Evolutionary conservation across 2,888 invertebrate species (phyloP).

Genomic region (Pherbina coryleti): DNA sequence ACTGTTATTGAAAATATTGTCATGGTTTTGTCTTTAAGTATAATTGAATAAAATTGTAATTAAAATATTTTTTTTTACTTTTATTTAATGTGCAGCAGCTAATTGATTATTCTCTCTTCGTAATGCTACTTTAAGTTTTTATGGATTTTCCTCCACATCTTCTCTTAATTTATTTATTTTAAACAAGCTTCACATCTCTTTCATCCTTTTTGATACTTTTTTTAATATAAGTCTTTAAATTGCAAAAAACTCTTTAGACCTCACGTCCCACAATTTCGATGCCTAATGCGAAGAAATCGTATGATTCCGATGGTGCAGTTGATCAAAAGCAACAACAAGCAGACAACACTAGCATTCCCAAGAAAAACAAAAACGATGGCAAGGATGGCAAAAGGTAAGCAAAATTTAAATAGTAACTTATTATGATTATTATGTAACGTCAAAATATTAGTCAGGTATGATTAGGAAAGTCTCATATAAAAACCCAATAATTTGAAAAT

Average conservation of each 20-base stretch:
- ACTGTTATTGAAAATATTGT: neutral
- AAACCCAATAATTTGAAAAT: too few species aligned
- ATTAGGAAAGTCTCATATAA: too few species aligned
- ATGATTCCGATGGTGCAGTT: slow-evolving; percentile 60
- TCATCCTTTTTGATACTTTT: slow-evolving; percentile 18
- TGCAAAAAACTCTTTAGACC: slow-evolving; percentile 49
- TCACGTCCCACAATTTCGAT: slow-evolving; percentile 72
- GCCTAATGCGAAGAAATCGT: slow-evolving; percentile 71
- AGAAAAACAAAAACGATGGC: slow-evolving; percentile 40
- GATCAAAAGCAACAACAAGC: slow-evolving; percentile 27
- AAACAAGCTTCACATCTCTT: slow-evolving; percentile 16
- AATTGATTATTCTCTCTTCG: neutral
- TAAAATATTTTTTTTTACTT: neutral
- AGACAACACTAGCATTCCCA: slow-evolving; percentile 37
- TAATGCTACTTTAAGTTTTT: slow-evolving; percentile 50
- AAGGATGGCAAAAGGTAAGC: slow-evolving; percentile 47
- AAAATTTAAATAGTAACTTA: neutral
- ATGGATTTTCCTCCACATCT: neutral
- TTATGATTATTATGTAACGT: neutral
- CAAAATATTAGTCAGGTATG: too few species aligned
- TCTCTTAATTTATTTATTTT: neutral
- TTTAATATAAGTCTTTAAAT: slow-evolving; percentile 41
- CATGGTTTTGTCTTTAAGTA: neutral
- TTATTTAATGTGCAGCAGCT: neutral
- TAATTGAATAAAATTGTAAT: neutral